Base-by-base conservation (phyloP, 2,888 invertebrate genomes). In the Anoplius nigerrimus region DNA sequence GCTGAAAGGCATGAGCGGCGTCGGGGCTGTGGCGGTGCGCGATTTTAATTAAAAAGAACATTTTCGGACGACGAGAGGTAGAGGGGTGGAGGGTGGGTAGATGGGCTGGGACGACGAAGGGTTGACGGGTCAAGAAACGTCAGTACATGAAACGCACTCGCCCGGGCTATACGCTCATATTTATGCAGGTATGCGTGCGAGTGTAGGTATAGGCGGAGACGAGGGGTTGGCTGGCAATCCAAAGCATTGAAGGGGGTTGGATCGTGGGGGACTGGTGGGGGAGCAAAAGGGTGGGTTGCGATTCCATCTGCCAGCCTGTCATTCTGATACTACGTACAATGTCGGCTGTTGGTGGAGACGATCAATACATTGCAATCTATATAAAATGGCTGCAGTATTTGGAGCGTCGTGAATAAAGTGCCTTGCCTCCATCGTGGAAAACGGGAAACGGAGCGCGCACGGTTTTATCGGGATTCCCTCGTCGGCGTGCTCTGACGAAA, bases 241-340 rank as follows among this genome's bases (percentile, higher is more conserved):
- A 73, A 79, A 79, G 78, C 79, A 74, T 81, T 72, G 74, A 79
- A 80, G 83, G 80, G 82, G 82, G 82, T 81, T 84, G 85, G 82
- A 83, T 75, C 75, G 79, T 72, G 76, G 75, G 77, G 78, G 81
- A 34, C 82, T 77, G 85, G 86, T 78, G 76, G 80, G 81, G 82
- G 83, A 83, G 81, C 66, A 80, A 77, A 72, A 80, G 82, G 83
- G 83, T 82, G 78, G 83, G 82, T 81, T 85, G 89, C 90, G 86
- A 88, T 88, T 88, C 87, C 88, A 88, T 90, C 91, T 90, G 91
- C 89, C 90, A 83, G 86, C 84, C 85, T 88, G 91, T 91, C 90
- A 91, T 87, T 88, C 84, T 84, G 86, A 88, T 88, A 87, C 83
- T 83, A 83, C 81, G 78, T 86, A 86, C 82, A 83, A 83, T 84